phyloP scores from a whole-genome alignment of 2,797 vertebrate genomes.

The Rhynchotus rufescens region DNA sequence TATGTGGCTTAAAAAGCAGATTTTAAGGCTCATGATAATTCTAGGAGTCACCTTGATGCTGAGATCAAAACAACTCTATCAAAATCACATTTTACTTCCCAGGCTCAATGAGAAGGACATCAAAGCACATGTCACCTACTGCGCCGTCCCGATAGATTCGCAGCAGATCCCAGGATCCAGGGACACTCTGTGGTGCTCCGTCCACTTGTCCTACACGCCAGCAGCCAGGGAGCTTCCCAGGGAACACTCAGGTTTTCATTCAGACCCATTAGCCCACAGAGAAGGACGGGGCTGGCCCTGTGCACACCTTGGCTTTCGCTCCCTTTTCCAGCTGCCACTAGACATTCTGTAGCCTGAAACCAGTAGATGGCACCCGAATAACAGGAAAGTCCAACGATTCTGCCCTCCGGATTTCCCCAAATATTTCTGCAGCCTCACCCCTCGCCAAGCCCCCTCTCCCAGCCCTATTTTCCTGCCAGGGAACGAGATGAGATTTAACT shows the following conservation, averaged over 20 bases:
- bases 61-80: background rate
- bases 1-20: background rate
- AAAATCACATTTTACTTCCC: background rate
- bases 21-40: fast-evolving
- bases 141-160: background rate
- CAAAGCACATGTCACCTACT: background rate
- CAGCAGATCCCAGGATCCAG: fast-evolving
- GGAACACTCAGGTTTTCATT: background rate
- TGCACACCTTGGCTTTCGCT: background rate
- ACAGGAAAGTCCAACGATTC: background rate
- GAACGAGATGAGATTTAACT: no score
- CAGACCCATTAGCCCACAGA: background rate
- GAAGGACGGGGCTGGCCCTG: background rate
- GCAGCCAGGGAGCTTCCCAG: no score
- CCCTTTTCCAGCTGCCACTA: background rate
- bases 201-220: no score
- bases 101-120: background rate
- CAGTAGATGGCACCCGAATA: constrained; percentile 72
- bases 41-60: background rate
- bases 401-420: background rate
- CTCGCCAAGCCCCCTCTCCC: background rate
- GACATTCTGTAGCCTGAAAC: background rate
- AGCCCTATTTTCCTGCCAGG: background rate
- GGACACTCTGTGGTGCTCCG: background rate
- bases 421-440: background rate